Conservation (phyloP, 1,140 invertebrate species). For the Contarinia nasturtii region DNA sequence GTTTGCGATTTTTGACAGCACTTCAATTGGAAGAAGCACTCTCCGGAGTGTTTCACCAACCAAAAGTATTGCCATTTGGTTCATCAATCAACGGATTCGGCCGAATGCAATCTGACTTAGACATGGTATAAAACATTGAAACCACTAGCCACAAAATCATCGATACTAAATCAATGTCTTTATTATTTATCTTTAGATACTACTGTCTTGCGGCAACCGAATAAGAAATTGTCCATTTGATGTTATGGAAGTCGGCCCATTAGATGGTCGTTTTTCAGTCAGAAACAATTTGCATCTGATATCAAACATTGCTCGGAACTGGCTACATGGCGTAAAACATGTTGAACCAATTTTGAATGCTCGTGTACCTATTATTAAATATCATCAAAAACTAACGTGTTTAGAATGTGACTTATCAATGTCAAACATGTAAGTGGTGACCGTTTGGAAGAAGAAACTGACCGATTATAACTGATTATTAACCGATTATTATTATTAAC, state of each 20-base stretch:
- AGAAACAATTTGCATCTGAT: slow-evolving; percentile 51
- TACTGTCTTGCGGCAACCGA: slow-evolving; percentile 2
- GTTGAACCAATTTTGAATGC: slow-evolving; percentile 59
- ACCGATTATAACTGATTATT: too few relatives aligned
- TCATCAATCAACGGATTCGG: slow-evolving; percentile 81
- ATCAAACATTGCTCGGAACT: slow-evolving; percentile 42
- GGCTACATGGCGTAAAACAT: slow-evolving; percentile 52
- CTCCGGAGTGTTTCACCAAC: slow-evolving; percentile 44
- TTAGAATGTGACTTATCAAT: slow-evolving; percentile 72
- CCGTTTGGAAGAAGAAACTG: too few relatives aligned
- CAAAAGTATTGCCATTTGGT: slow-evolving; percentile 58
- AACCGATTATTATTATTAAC: too few relatives aligned
- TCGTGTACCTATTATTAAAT: slow-evolving; percentile 76
- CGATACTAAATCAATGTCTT: too few relatives aligned
- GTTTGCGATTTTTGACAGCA: slow-evolving; percentile 61
- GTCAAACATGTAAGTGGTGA: slow-evolving; percentile 48
- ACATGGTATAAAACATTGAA: slow-evolving; percentile 47
- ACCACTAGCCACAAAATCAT: too few relatives aligned
- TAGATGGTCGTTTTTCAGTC: slow-evolving; percentile 33
- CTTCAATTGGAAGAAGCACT: slow-evolving; percentile 52
- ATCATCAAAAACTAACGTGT: slow-evolving; percentile 45
- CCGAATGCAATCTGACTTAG: slow-evolving; percentile 65
- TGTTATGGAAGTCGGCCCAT: slow-evolving; percentile 43
- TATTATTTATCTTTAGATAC: too few relatives aligned
- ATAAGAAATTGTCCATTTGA: slow-evolving; percentile 35